These are phyloP conservation scores for Aepyceros melampus DNA, from an alignment of 2,113 vertebrate species.

Conservation along the genomic window DNA sequence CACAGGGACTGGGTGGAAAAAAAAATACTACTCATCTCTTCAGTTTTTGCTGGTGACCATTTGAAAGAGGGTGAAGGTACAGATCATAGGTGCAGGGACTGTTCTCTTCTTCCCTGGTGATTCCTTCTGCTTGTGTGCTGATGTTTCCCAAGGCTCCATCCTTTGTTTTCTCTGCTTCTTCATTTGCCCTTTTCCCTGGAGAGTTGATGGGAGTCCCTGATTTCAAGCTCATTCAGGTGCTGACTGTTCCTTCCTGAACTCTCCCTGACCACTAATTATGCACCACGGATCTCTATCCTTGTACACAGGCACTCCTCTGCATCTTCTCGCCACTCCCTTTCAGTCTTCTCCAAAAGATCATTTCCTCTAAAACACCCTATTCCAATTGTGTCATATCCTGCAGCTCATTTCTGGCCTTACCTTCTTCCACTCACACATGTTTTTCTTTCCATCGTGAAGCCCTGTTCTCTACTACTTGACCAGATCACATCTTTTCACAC, in stretches of 20 bases:
- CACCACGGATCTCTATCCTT: neutral
- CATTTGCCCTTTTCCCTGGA: neutral
- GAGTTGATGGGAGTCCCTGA: neutral
- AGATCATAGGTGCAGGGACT: neutral
- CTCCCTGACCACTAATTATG: neutral
- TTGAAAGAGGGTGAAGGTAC: neutral
- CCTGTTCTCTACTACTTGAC: neutral
- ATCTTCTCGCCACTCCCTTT: neutral
- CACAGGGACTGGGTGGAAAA: neutral
- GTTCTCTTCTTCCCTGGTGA: neutral
- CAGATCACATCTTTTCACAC: neutral
- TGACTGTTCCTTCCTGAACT: neutral
- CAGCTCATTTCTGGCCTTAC: neutral
- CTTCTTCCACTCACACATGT: neutral
- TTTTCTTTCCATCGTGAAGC: neutral
- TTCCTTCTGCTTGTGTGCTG: neutral
- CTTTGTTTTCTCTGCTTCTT: neutral
- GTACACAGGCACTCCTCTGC: neutral
- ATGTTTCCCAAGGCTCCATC: neutral
- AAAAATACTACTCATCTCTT: neutral
- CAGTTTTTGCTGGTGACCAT: neutral
- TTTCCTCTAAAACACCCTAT: neutral
- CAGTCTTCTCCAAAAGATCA: rapidly evolving
- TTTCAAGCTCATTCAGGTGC: neutral
- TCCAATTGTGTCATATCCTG: neutral